Base-by-base conservation (phyloP, 2,888 invertebrate genomes). In the Dendrolimus pini region DNA sequence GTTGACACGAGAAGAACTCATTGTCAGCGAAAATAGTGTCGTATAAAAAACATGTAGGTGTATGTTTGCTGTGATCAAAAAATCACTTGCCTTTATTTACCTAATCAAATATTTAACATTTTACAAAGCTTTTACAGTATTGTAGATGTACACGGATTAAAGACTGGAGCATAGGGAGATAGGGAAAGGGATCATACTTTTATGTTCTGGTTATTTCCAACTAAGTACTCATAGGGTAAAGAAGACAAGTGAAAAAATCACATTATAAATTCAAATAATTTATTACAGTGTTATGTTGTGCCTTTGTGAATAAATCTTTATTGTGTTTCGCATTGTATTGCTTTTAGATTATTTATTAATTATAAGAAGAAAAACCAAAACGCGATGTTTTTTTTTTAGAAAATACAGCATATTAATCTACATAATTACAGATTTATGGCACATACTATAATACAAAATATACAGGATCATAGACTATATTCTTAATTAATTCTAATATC, bases 371-470 rank as follows among this genome's bases (percentile, higher is more conserved):
- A 80, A 75, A 80, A 82, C 78, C 68, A 76, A 80, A 77, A 72
- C 65, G 63, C 72, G 72, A 73, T 30, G 30, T 30, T 30, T 75
- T 65, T 75, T 14, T 82, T 79, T 80, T 86, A 85, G 83, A 89
- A 86, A 89, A 89, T 82, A 81, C 83, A 83, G 83, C 85, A 74
- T 74, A 72, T 73, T 70, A 71, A 67, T 76, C 89, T 89, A 89
- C 85, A 69, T 81, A 82, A 86, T 83, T 88, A 87, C 84, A 83
- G 70, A 82, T 85, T 83, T 85, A 85, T 82, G 87, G 88, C 89
- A 87, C 89, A 85, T 78, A 78, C 83, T 89, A 89, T 86, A 66
- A 78, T 89, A 90, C 89, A 90, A 89, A 88, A 89, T 90, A 83
- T 90, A 89, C 89, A 90, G 82, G 83, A 84, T 83, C 83, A 80